phyloP scores from a whole-genome alignment of 2,888 invertebrate species.

The Chymomyza fuscimana region DNA sequence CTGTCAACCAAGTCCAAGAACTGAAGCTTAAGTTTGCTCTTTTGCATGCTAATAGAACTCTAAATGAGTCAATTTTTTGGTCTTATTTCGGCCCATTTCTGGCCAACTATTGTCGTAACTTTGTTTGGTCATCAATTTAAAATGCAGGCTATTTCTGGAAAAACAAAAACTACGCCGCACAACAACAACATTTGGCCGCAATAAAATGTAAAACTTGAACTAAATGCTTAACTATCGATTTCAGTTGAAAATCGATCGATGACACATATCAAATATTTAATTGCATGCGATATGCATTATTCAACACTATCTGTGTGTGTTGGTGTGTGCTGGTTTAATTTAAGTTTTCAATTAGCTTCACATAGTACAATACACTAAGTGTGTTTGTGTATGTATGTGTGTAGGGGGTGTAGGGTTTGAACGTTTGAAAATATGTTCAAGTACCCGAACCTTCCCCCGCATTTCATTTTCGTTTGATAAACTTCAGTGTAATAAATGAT shows the following conservation, averaged over 20 bases:
- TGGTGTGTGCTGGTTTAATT: not conserved
- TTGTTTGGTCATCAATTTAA: not conserved
- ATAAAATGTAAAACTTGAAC: slow-evolving; percentile 4
- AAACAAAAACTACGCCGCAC: slow-evolving; percentile 1
- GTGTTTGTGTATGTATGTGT: too few species aligned
- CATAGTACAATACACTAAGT: not conserved
- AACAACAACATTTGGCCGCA: slow-evolving; percentile 9
- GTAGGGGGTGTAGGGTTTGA: not conserved
- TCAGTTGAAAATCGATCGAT: slow-evolving; percentile 50
- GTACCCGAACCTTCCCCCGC: slow-evolving; percentile 7
- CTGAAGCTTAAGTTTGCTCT: not conserved
- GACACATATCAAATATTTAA: slow-evolving; percentile 63
- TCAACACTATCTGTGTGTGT: slow-evolving; percentile 6
- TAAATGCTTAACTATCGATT: slow-evolving; percentile 37
- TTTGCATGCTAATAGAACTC: not conserved
- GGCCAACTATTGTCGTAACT: not conserved
- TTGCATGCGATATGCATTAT: slow-evolving; percentile 44
- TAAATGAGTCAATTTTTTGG: not conserved
- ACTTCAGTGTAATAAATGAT: slow-evolving; percentile 10
- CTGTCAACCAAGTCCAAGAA: slow-evolving; percentile 1
- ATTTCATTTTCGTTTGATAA: slow-evolving; percentile 34
- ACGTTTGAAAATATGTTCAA: not conserved
- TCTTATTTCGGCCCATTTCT: not conserved
- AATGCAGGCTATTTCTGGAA: not conserved
- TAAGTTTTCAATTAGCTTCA: slow-evolving; percentile 27